Conservation (phyloP, 2,797 vertebrate genomes). For the Enteromius trimaculatus region DNA sequence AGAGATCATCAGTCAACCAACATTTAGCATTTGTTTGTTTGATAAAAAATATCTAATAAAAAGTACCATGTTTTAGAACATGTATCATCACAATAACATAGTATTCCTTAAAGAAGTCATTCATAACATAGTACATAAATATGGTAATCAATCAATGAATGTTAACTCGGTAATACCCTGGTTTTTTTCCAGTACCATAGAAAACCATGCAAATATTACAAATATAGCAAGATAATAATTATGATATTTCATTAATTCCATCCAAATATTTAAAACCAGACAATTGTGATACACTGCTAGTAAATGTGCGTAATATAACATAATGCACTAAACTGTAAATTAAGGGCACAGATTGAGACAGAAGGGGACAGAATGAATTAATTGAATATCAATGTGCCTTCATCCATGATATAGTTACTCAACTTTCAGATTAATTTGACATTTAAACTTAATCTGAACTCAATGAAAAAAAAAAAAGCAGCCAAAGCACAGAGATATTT, state of each 20-base stretch:
- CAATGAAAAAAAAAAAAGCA: constrained; percentile 15
- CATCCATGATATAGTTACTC: background rate
- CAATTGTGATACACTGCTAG: background rate
- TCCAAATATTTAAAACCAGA: background rate
- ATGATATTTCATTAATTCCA: background rate
- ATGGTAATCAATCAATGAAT: background rate
- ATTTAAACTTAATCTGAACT: constrained; percentile 6
- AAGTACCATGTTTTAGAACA: background rate
- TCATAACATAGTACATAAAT: background rate
- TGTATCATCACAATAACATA: background rate
- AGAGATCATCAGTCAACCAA: background rate
- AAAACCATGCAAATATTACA: background rate
- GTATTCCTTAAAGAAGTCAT: background rate
- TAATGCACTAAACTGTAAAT: background rate
- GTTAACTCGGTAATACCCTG: no score
- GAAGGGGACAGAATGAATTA: background rate
- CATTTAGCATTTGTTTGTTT: background rate
- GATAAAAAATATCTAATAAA: background rate
- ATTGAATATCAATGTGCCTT: background rate
- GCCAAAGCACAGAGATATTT: background rate
- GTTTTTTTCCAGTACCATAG: no score
- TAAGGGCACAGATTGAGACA: background rate
- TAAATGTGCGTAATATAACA: background rate
- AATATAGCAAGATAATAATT: background rate
- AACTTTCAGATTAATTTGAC: background rate